Evolutionary conservation across 2,113 vertebrate genomes (phyloP).

Genomic region (Tenebrosternarchus preto): DNA sequence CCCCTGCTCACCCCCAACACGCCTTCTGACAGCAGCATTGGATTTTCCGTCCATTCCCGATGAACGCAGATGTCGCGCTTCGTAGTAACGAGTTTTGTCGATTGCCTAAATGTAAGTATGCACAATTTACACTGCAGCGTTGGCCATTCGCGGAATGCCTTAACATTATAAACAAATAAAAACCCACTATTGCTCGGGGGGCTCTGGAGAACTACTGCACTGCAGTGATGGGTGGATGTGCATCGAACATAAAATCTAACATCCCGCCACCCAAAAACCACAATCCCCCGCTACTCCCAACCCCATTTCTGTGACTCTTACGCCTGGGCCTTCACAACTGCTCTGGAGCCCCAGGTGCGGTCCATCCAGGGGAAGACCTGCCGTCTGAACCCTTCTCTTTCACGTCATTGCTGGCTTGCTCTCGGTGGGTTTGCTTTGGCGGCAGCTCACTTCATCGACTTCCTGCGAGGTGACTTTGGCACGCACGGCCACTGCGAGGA

Average conservation of each 20-base stretch:
- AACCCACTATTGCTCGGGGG: conserved; percentile 67
- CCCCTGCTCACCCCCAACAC: not conserved
- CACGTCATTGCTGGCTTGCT: not conserved
- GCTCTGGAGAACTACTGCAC: conserved; percentile 70
- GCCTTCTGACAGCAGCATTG: conserved; percentile 24
- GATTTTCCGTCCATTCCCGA: conserved; percentile 45
- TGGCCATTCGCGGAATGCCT: conserved; percentile 70
- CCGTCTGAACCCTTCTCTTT: conserved; percentile 27
- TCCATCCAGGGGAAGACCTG: conserved; percentile 22
- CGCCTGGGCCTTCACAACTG: not conserved
- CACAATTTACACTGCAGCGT: conserved; percentile 68
- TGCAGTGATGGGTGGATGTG: conserved; percentile 65
- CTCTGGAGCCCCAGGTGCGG: conserved; percentile 7
- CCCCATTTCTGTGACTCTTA: conserved; percentile 33
- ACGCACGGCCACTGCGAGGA: conserved; percentile 11
- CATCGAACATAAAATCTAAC: conserved; percentile 50
- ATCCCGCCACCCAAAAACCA: too few species aligned
- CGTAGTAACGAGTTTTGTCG: conserved; percentile 70
- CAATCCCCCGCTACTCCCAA: too few species aligned
- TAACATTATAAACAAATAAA: conserved; percentile 82
- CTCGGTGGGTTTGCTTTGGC: not conserved
- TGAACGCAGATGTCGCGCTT: conserved; percentile 59
- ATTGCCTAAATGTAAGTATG: conserved; percentile 78
- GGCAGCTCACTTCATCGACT: conserved; percentile 1
- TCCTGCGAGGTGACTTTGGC: conserved; percentile 21